These are phyloP conservation scores for Channa argus DNA, from an alignment of 2,113 vertebrate species.

Conservation along the genomic window DNA sequence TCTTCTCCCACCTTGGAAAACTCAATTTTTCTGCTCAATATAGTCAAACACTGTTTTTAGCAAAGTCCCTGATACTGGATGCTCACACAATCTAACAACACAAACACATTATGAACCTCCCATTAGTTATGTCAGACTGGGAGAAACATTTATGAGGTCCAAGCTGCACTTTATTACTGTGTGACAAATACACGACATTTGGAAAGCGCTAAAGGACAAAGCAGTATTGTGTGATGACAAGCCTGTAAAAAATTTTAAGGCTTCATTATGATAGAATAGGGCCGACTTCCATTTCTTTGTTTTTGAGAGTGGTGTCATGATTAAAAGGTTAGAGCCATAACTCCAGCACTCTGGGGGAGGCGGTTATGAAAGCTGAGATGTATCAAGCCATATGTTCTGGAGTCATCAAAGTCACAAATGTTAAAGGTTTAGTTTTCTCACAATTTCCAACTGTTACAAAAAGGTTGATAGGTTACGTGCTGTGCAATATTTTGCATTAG, in stretches of 20 bases:
- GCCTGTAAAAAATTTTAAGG: slow-evolving; percentile 14
- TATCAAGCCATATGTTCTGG: slow-evolving; percentile 15
- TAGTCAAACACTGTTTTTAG: background rate
- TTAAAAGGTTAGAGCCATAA: slow-evolving; percentile 48
- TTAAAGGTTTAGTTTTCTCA: slow-evolving; percentile 7
- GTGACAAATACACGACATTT: slow-evolving; percentile 3
- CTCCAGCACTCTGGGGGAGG: slow-evolving; percentile 6
- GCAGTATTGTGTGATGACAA: slow-evolving; percentile 14
- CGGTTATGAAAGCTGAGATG: slow-evolving; percentile 24
- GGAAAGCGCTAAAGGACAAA: slow-evolving; percentile 3
- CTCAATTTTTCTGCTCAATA: background rate
- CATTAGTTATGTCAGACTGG: background rate
- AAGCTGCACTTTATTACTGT: slow-evolving; percentile 6
- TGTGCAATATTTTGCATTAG: background rate
- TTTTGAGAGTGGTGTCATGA: background rate
- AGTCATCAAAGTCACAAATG: background rate
- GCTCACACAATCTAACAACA: background rate
- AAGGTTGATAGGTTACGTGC: background rate
- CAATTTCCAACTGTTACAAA: background rate
- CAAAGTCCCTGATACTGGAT: slow-evolving; percentile 13
- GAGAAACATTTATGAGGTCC: slow-evolving; percentile 1
- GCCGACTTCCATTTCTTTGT: background rate
- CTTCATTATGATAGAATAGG: background rate
- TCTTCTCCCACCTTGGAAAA: background rate
- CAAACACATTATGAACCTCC: slow-evolving; percentile 16